These are phyloP conservation scores for Osmerus mordax DNA, from an alignment of 2,113 vertebrate species.

Conservation along the genomic window DNA sequence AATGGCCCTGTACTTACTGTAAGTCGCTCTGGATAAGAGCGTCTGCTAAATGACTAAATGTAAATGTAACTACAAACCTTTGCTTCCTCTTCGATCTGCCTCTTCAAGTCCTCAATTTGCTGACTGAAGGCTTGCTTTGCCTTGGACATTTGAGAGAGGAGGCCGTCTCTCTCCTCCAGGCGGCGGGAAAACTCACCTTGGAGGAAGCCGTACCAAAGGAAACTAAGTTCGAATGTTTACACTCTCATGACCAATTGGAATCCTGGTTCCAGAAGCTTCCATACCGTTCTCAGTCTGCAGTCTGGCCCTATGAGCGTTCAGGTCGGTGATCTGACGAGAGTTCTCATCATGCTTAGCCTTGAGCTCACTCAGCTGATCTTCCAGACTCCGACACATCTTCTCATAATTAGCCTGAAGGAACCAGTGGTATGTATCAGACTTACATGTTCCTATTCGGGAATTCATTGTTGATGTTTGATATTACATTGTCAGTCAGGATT, in stretches of 20 bases:
- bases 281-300: constrained; percentile 74
- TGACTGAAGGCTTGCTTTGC: constrained; percentile 74
- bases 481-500: too few species aligned
- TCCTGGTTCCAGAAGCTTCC: too few species aligned
- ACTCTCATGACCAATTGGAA: neutral
- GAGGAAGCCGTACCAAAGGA: neutral
- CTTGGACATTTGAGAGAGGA: constrained; percentile 76
- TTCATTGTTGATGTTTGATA: too few species aligned
- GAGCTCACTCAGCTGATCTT: constrained; percentile 75
- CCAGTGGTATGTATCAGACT: too few species aligned
- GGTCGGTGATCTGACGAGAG: constrained; percentile 65
- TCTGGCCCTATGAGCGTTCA: constrained; percentile 66
- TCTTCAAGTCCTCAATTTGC: constrained; percentile 77
- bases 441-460: too few species aligned
- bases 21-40: too few species aligned
- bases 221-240: neutral
- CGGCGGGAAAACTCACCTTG: constrained; percentile 70
- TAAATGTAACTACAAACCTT: constrained; percentile 70
- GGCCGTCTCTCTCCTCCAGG: constrained; percentile 74
- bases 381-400: constrained; percentile 73
- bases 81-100: constrained; percentile 74
- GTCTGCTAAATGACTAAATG: too few species aligned
- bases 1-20: too few species aligned
- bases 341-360: constrained; percentile 75
- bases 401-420: constrained; percentile 69